Percentiles rank a stretch among this genome's conserved stretches.
These are phyloP conservation scores for Pristionchus mayeri DNA, from an alignment of 2,888 invertebrate species.

Conservation along the genomic window DNA sequence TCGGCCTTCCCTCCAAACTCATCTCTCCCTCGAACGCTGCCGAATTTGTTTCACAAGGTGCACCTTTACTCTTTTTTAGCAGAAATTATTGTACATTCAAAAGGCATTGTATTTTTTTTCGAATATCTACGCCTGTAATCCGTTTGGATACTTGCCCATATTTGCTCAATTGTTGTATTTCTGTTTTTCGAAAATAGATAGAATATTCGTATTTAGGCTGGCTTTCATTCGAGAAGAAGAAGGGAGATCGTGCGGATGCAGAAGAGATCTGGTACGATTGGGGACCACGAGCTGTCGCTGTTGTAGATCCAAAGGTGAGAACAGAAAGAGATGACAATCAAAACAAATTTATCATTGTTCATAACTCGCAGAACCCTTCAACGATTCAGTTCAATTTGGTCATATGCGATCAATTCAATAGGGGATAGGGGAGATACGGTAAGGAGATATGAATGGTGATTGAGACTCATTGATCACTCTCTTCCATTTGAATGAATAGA, in stretches of 20 bases:
- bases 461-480: slow-evolving; percentile 39
- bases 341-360: background rate
- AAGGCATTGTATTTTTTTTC: background rate
- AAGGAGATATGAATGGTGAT: background rate
- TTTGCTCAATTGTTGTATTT: background rate
- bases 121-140: background rate
- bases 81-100: background rate
- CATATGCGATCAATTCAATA: slow-evolving; percentile 25
- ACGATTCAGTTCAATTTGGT: slow-evolving; percentile 16
- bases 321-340: background rate
- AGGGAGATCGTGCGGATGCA: background rate
- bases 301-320: background rate
- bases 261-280: slow-evolving; percentile 45
- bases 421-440: background rate
- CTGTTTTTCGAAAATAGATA: background rate
- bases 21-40: slow-evolving; percentile 20
- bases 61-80: background rate
- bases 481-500: slow-evolving; percentile 34
- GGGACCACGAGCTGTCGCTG: slow-evolving; percentile 9
- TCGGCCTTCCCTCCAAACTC: slow-evolving; percentile 45
- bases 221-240: slow-evolving; percentile 47
- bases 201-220: slow-evolving; percentile 16
- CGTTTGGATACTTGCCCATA: background rate
- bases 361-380: background rate
- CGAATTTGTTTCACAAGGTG: slow-evolving; percentile 40